Evolutionary conservation across 2,888 invertebrate species (phyloP), one percentile per base, ranked within the genome.

Genomic region (Polyommatus icarus): DNA sequence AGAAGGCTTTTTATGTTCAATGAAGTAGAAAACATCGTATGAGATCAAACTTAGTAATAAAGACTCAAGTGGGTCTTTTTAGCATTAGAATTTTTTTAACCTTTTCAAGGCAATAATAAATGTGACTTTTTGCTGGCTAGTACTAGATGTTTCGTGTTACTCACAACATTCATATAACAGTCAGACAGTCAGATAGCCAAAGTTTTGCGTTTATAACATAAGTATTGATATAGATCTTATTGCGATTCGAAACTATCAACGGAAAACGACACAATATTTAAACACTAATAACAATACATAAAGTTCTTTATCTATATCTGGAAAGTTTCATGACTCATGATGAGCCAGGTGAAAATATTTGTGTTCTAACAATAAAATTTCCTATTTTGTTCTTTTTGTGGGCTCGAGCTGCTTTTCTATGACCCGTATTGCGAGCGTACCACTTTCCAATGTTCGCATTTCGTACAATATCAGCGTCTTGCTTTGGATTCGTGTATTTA

Each of bases 341-440:
- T 73, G 20, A 20, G 46, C 73, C 20, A 18, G 73, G 40, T 40
- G 73, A 20, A 73, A 46, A 73, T 73, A 73, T 73, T 73, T 46
- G 32, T 73, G 46, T 40, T 40, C 12, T 20, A 15, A 46, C 73
- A 73, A 73, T 73, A 73, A 73, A 73, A 73, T 73, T 46, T 73
- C 73, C 73, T 46, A 73, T 73, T 73, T 73, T 40, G 73, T 46
- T 73, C 73, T 73, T 73, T 20, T 73, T 46, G 73, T 73, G 24
- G 73, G 73, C 73, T 73, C 24, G 40, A 73, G 46, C 46, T 46
- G 73, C 73, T 46, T 40, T 73, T 73, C 73, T 73, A 73, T 46
- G 73, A 20, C 46, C 73, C 73, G 46, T 73, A 40, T 73, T 73
- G 46, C 73, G 73, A 46, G 46, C 24, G 73, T 73, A 24, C 73